Evolutionary conservation across 2,113 vertebrate species (phyloP), one percentile per base, ranked within the genome.

Genomic region (Calcarius ornatus): DNA sequence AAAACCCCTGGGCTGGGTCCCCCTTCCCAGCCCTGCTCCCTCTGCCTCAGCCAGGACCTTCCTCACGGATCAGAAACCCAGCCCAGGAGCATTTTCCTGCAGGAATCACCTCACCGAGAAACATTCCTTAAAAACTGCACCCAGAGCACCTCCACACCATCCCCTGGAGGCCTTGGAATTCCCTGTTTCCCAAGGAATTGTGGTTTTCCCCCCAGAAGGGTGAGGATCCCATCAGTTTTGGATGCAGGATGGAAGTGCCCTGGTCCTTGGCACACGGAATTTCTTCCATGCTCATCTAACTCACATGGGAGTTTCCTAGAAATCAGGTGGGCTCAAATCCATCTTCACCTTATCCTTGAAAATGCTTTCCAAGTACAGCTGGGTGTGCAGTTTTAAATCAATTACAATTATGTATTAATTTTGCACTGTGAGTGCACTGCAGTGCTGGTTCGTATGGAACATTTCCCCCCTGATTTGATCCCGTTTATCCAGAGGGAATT

Each of bases 361-460:
- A 84, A 47, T 6, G 7, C 27, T 91, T 91, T 22, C 33, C 14
- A 25, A 37, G 18, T 4, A 12, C 3, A 10, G 27, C 16, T 7
- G 40, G 27, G 12, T 4, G 6, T 8, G 6, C 40, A 30, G 37
- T 57, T 70, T 70, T 15, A 17, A 61, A 47, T 8, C 6, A 33
- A 42, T 35, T 38, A 4, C 2, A 33, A 35, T 13, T 1, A 5
- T 12, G 4, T 8, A 13, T 40, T 28, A 61, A 60, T 68, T 42
- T 19, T 3, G 2, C 12, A 7, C 18, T 12, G 5, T 16, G 8
- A 17, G 24, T 12, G 20, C 12, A 8, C 38, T 1, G 13, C 28
- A 21, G 15, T 3, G 30, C 11, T 13, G 28, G 65, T 4, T 30
- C 16, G 2, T 1, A 5, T 0, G 48, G 51, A 75, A 21, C 19